Conservation (phyloP, 2,888 invertebrate genomes). For the Drosophila aldrichi region DNA sequence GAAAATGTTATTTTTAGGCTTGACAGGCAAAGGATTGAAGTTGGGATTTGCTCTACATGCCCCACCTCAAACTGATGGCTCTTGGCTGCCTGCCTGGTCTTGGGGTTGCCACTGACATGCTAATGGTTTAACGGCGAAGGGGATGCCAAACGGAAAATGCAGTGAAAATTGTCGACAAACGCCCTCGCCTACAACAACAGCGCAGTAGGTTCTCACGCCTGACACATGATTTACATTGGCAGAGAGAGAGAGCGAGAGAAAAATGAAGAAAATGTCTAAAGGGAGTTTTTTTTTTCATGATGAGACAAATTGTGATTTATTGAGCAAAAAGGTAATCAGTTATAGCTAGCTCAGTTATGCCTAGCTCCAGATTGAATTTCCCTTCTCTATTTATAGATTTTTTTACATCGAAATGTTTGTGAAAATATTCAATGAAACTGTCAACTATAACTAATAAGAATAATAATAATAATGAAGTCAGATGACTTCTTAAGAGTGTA, state of each 20-base stretch:
- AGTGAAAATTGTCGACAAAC: conserved; percentile 58
- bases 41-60: conserved; percentile 46
- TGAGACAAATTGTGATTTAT: conserved; percentile 68
- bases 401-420: neutral
- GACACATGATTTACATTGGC: conserved; percentile 45
- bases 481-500: neutral
- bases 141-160: conserved; percentile 42
- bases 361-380: neutral
- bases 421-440: conserved; percentile 1
- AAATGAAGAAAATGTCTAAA: conserved; percentile 47
- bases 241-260: conserved; percentile 19
- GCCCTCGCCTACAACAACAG: conserved; percentile 35
- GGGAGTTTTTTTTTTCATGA: conserved; percentile 27
- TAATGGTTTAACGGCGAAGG: conserved; percentile 59
- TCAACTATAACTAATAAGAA: neutral
- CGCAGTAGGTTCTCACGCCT: conserved; percentile 65
- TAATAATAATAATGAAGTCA: too few relatives aligned
- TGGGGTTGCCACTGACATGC: conserved; percentile 52
- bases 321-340: conserved; percentile 15
- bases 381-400: neutral
- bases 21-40: conserved; percentile 73
- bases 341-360: conserved; percentile 6
- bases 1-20: conserved; percentile 77
- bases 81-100: conserved; percentile 12
- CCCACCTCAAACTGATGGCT: conserved; percentile 44